phyloP scores from a whole-genome alignment of 2,888 invertebrate genomes.

The Colletes collaris region DNA sequence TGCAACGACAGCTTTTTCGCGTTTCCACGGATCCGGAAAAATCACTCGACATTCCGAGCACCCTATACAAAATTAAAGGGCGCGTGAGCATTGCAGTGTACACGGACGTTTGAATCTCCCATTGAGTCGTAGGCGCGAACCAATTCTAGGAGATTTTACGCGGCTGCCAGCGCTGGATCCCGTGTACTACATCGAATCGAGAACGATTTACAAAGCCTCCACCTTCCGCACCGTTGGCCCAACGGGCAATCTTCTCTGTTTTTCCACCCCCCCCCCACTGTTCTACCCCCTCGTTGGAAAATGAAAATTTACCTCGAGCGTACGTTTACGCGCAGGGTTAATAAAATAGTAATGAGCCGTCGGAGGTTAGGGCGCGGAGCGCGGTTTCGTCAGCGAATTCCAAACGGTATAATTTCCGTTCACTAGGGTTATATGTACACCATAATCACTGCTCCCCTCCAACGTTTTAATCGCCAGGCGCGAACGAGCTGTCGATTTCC shows the following conservation, averaged over 20 bases:
- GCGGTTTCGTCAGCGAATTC: slow-evolving; percentile 29
- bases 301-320: slow-evolving; percentile 50
- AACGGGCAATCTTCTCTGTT: no score
- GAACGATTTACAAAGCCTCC: slow-evolving; percentile 33
- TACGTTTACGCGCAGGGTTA: slow-evolving; percentile 33
- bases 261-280: neutral
- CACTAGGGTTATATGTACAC: slow-evolving; percentile 9
- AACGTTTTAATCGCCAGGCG: slow-evolving; percentile 9
- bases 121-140: slow-evolving; percentile 20
- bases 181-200: slow-evolving; percentile 32
- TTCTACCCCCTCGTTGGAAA: slow-evolving; percentile 28
- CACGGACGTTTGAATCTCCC: slow-evolving; percentile 18
- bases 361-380: neutral
- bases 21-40: neutral
- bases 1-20: no score
- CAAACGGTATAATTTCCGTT: slow-evolving; percentile 16
- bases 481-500: neutral
- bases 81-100: neutral
- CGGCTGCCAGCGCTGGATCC: neutral
- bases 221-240: neutral
- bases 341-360: slow-evolving; percentile 51
- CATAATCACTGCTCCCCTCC: slow-evolving; percentile 1
- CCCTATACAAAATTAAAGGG: slow-evolving; percentile 26
- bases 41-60: no score
- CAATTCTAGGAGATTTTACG: slow-evolving; percentile 29